Evolutionary conservation across 2,797 vertebrate genomes (phyloP).

Genomic region (Paguma larvata): DNA sequence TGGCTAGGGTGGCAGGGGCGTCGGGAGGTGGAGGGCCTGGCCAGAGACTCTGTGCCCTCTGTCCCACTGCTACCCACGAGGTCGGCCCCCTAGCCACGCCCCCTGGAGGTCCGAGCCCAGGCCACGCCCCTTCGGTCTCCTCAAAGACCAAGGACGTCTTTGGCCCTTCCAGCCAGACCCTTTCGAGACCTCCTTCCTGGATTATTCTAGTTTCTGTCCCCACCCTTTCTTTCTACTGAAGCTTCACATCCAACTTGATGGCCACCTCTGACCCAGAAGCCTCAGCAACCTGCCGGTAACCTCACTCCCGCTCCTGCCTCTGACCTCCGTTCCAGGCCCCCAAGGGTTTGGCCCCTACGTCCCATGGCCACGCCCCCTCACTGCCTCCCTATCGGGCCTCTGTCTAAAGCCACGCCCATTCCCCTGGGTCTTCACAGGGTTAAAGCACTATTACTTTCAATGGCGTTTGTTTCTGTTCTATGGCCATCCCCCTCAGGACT

Average conservation of each 20-base stretch:
- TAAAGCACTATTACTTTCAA: neutral
- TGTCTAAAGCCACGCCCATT: neutral
- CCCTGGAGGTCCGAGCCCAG: conserved; percentile 90
- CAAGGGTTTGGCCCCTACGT: neutral
- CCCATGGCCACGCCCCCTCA: neutral
- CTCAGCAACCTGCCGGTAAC: neutral
- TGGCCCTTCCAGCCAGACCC: neutral
- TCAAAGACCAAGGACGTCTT: neutral
- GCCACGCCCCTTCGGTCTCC: neutral
- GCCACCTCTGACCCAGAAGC: neutral
- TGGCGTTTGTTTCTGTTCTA: neutral
- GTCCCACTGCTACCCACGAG: neutral
- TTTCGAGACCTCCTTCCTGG: neutral
- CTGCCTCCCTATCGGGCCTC: no score
- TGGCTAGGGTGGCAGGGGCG: conserved; percentile 87
- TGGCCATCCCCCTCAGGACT: neutral
- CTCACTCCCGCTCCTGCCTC: rapidly evolving
- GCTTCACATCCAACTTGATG: neutral
- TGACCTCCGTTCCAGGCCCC: no score
- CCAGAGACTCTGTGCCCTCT: neutral
- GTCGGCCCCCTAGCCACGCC: neutral
- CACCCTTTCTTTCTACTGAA: neutral
- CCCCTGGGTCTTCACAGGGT: neutral
- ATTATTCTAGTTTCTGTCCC: neutral
- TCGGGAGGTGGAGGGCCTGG: no score